Base-by-base conservation (phyloP, 2,113 vertebrate genomes). In the Porphyrio hochstetteri region DNA sequence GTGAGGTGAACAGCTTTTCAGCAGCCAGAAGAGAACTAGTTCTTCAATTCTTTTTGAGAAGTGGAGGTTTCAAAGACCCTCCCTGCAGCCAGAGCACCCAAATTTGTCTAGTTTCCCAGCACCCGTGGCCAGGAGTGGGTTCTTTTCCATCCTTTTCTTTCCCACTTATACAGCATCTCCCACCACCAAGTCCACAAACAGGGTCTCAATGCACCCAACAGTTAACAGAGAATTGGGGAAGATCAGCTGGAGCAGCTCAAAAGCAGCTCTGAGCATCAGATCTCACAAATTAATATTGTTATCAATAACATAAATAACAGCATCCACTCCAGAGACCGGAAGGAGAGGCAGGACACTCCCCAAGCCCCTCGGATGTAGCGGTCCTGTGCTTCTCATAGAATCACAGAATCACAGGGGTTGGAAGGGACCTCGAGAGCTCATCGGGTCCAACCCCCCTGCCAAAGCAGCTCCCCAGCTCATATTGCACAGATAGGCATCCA, bases 341-440 rank as follows among this genome's bases (percentile, higher is more conserved):
- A 46, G 46, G 38, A 52, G 20, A 38, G 23, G 11, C 20, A 5
- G 5, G 55, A 20, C 4, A 0, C 31, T 35, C 29, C 28, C 35
- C 20, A 27, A 16, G 28, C 16, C 42, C 4, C 27, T 13, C 0
- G 0, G 50, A 18, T 5, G 0, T 0, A 0, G 13, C 0, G 2
- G 15, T 19, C 52, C 87, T 5, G 2, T 0, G 3, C 24, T 11
- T 38, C 16, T 44, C 42, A 42, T 14, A 42, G 42, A 40, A 40
- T 40, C 40, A 42, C 42, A 42, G 42, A 42, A 17, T 44, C 42
- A 44, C 42, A 44, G 42, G 42, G 42, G 17, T 44, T 44, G 16
- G 42, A 44, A 44, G 42, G 42, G 42, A 17, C 42, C 42, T 44
- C 42, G 13, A 44, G 42, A 44, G 42, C 16, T 13, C 42, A 44